A percentile compares a stretch with the other conserved stretches of the same genome.
Conservation (phyloP, 1,140 invertebrate genomes). For the Anthonomus grandis region DNA sequence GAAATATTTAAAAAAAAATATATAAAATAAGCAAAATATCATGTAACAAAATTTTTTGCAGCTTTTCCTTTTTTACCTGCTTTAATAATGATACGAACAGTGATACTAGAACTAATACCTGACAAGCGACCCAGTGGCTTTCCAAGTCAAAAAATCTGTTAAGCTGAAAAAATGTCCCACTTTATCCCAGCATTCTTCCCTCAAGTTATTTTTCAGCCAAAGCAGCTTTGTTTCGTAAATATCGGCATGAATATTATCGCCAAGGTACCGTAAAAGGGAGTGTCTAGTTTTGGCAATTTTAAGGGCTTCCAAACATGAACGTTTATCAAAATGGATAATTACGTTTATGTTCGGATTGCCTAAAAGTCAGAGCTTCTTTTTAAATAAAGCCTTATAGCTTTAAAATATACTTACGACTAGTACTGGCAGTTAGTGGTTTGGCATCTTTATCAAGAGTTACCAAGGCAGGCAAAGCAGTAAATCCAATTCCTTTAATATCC, state of each 20-base stretch:
- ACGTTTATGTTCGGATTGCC: slow-evolving; percentile 73
- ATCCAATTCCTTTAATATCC: slow-evolving; percentile 80
- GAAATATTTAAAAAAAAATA: too few species aligned
- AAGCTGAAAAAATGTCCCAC: slow-evolving; percentile 82
- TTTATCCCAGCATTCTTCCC: slow-evolving; percentile 61
- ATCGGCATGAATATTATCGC: slow-evolving; percentile 87
- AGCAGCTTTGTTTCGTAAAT: slow-evolving; percentile 92
- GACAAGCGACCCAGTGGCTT: slow-evolving; percentile 71
- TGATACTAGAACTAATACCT: slow-evolving; percentile 43
- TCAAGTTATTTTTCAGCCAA: slow-evolving; percentile 85
- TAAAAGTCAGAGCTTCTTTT: slow-evolving; percentile 36
- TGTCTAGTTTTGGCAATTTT: slow-evolving; percentile 76
- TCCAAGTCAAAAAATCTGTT: slow-evolving; percentile 94
- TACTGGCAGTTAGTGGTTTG: slow-evolving; percentile 71
- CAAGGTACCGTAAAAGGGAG: slow-evolving; percentile 77
- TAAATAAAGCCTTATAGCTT: background rate
- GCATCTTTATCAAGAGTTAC: slow-evolving; percentile 72
- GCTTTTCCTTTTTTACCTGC: too few species aligned
- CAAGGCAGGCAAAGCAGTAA: slow-evolving; percentile 93
- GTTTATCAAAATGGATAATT: slow-evolving; percentile 95
- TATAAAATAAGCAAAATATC: too few species aligned
- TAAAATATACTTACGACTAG: slow-evolving; percentile 54
- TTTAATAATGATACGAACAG: background rate
- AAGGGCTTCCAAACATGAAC: slow-evolving; percentile 78
- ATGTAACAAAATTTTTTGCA: too few species aligned